Evolutionary conservation across 2,797 vertebrate genomes (phyloP).

Genomic region (Microchirus variegatus): DNA sequence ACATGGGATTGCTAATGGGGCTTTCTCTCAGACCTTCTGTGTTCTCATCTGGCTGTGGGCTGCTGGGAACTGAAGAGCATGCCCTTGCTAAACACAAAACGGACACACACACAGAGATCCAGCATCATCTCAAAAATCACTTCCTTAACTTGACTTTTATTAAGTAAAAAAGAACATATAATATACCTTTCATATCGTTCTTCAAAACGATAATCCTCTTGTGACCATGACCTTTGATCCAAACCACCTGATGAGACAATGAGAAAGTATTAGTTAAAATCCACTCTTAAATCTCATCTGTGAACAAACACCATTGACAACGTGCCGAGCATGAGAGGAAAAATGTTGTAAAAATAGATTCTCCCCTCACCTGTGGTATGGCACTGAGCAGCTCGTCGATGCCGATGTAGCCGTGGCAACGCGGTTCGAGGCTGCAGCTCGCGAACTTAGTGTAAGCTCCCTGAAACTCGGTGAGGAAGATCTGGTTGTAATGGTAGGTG

Average conservation of each 20-base stretch:
- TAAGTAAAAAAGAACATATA: not conserved
- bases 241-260: constrained; percentile 86
- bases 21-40: constrained; percentile 60
- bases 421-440: constrained; percentile 86
- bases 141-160: not conserved
- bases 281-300: no score
- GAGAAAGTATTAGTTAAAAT: not conserved
- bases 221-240: constrained; percentile 98
- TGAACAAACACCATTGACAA: not conserved
- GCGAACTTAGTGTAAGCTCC: constrained; percentile 91
- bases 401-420: constrained; percentile 86
- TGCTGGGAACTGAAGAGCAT: constrained; percentile 65
- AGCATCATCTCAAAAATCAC: not conserved
- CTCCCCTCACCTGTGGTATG: constrained; percentile 88
- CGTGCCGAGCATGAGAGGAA: not conserved
- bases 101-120: not conserved
- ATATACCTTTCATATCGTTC: constrained; percentile 98
- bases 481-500: constrained; percentile 98
- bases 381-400: constrained; percentile 92
- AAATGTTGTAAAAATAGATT: not conserved
- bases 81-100: constrained; percentile 64
- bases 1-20: constrained; percentile 47
- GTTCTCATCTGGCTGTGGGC: constrained; percentile 63
- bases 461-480: constrained; percentile 94
- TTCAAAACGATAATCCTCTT: constrained; percentile 98